Base-by-base conservation (phyloP, 2,888 invertebrate species). In the Hydraecia micacea region DNA sequence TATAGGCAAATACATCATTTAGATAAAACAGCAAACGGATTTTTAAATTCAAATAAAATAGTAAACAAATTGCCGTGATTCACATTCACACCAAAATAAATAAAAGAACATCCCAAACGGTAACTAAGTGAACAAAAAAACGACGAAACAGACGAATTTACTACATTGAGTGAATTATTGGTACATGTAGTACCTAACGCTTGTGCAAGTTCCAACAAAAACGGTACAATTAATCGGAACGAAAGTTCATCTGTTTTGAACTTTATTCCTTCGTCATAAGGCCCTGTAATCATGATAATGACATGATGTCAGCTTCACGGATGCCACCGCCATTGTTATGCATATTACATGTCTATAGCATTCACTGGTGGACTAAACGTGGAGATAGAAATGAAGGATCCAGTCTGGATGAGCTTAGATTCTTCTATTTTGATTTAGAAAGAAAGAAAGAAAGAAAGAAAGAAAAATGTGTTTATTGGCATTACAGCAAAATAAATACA, bases 281-380 rank as follows among this genome's bases (percentile, higher is more conserved):
- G 81, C 69, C 73, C 79, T 77, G 80, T 89, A 81, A 85, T 87
- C 77, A 79, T 58, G 81, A 78, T 83, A 85, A 83, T 88, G 76
- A 84, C 79, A 87, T 82, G 79, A 87, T 84, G 87, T 80, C 83
- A 87, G 83, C 80, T 79, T 77, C 85, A 82, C 82, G 82, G 85
- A 82, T 83, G 86, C 84, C 75, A 84, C 81, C 81, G 79, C 79
- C 79, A 89, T 90, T 89, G 87, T 89, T 81, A 90, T 89, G 88
- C 86, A 90, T 90, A 89, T 88, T 88, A 89, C 86, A 89, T 85
- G 88, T 85, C 86, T 84, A 85, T 86, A 83, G 84, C 81, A 84
- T 85, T 86, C 80, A 86, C 75, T 81, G 58, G 79, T 80, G 80
- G 63, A 76, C 75, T 75, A 66, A 49, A 83, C 87, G 18, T 42